A percentile compares a stretch with the other conserved stretches of the same genome.
phyloP scores from a whole-genome alignment of 1,140 invertebrate genomes.

The Notospermus geniculatus region DNA sequence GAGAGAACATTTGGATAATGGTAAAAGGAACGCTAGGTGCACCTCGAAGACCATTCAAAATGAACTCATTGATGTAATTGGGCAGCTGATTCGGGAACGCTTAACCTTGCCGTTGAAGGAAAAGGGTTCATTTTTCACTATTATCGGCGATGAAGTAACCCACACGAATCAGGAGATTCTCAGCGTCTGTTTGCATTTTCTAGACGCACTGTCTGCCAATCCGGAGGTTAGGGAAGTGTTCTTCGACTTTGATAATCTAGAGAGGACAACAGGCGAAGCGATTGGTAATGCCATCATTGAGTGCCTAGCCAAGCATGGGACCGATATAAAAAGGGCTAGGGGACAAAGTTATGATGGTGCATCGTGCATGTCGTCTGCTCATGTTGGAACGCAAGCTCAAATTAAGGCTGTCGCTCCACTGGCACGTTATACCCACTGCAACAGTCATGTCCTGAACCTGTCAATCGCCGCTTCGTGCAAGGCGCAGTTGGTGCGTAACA shows the following conservation, averaged over 20 bases:
- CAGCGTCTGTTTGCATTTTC: not conserved
- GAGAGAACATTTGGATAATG: not conserved
- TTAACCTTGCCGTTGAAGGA: not conserved
- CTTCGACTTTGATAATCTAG: not conserved
- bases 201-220: no score
- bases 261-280: not conserved
- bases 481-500: not conserved
- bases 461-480: conserved; percentile 13
- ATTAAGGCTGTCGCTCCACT: conserved; percentile 2
- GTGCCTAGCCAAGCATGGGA: not conserved
- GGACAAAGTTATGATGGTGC: not conserved
- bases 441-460: conserved; percentile 18
- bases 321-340: not conserved
- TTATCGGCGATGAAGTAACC: not conserved
- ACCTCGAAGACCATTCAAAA: not conserved
- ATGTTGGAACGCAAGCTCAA: conserved; percentile 10
- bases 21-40: not conserved
- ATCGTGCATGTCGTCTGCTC: not conserved
- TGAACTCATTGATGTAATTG: not conserved
- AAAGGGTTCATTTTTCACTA: not conserved
- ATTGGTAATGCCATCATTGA: not conserved
- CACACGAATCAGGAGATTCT: not conserved
- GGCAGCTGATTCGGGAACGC: not conserved
- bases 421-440: conserved; percentile 17
- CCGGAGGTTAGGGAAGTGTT: not conserved